Base-by-base conservation (phyloP, 1,140 invertebrate species). In the Drosophila rhopaloa region DNA sequence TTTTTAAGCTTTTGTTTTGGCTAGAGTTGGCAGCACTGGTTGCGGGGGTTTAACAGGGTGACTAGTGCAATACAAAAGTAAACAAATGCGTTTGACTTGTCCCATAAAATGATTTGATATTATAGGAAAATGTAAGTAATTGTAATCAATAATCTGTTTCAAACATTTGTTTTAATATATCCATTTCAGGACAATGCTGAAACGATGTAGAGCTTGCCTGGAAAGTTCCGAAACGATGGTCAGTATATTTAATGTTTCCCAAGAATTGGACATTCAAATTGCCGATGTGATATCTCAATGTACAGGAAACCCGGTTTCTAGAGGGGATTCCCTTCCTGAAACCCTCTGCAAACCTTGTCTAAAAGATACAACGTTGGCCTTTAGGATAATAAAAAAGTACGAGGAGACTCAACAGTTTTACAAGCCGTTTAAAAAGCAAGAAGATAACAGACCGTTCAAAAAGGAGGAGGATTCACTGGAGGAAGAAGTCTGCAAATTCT, bases 121-220 rank as follows among this genome's bases (percentile, higher is more conserved):
- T 13, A 53, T 32, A 19, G 19, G 19, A 16, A 27, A 14, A 63
- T 37, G 44, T 46, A 47, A 57, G 44, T 24, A 37, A 5, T 24
- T 38, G 4, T n/a, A 10, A 32, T 9, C 6, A 1, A 19, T 5
- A 13, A 19, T 32, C 50, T 10, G 11, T 32, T 11, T 3, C 0
- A 24, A n/a, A 14, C 38, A 8, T 32, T 32, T 10, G 24, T 10
- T 9, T 4, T 19, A 8, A 4, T 19, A 5, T 0, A 5, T 7
- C n/a, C 11, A 24, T 24, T 59, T 5, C 3, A 59, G 56, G 16
- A 13, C 43, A 14, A 19, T 24, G 14, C 8, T n/a, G 6, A 7
- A 24, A 1, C 29, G 13, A 5, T 46, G 55, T 13, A 10, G 40
- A 9, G 24, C 43, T n/a, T 46, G 55, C 10, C 11, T 32, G 40